Conservation (phyloP, 2,797 vertebrate genomes). For the Lerista edwardsae region DNA sequence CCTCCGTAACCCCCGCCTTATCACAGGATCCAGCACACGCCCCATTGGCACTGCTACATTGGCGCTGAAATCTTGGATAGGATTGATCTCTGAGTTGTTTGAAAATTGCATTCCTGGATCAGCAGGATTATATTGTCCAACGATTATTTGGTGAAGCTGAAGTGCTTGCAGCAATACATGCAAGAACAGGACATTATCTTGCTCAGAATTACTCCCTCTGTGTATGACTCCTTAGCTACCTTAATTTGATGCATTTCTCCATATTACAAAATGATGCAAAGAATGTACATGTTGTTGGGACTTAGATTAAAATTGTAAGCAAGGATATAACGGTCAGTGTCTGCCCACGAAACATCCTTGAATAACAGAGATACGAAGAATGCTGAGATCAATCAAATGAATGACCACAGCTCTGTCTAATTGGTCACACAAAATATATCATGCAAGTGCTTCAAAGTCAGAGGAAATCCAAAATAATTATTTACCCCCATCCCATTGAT, state of each 20-base stretch:
- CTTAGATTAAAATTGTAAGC: background rate
- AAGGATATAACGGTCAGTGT: background rate
- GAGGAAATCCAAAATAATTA: background rate
- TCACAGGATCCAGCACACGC: too few species aligned
- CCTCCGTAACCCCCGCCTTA: too few species aligned
- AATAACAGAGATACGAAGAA: background rate
- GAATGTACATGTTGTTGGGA: background rate
- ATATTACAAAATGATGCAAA: slow-evolving; percentile 35
- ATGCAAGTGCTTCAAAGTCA: background rate
- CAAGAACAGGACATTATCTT: background rate
- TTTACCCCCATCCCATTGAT: background rate
- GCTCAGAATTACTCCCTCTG: background rate
- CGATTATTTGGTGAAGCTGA: background rate
- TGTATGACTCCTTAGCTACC: background rate
- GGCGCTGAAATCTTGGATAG: too few species aligned
- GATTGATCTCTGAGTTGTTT: too few species aligned
- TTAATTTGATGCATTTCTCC: background rate
- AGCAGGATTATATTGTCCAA: background rate
- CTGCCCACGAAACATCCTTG: background rate
- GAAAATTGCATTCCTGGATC: background rate
- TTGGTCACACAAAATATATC: background rate
- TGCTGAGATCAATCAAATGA: background rate
- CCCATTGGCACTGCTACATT: too few species aligned
- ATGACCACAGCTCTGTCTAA: background rate
- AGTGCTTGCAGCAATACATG: background rate